Evolutionary conservation across 2,888 invertebrate genomes (phyloP), one percentile per base, ranked within the genome.

Genomic region (Noctua comes): DNA sequence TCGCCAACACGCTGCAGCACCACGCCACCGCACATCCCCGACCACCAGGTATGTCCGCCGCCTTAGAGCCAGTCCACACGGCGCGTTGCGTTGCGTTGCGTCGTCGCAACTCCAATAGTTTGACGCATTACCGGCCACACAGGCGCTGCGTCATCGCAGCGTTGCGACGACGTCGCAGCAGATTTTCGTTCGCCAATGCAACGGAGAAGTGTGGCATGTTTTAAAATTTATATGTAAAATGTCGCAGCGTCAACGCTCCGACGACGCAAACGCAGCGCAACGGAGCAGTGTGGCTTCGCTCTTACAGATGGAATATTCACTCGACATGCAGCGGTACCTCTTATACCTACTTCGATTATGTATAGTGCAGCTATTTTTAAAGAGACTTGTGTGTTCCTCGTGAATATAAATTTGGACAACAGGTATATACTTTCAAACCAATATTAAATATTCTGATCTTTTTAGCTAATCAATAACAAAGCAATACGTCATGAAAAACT

Each of bases 1-100:
- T 97, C 91, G 94, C 97, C 91, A 94, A 90, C 93, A 95, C 94
- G 91, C 94, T 96, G 87, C 97, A 97, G 90, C 96, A 96, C 86
- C 97, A 97, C 77, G 97, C 95, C 79, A 96, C 95, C 80, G 96
- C 97, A 84, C 97, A 96, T 84, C 95, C 96, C 36, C 92, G 97
- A 89, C 96, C 96, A 88, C 95, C 96, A 86, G 95, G 96, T 96
- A 85, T 93, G 94, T 93, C 77, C 76, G 57, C 5, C 13, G 21
- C 18, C 31, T 46, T 36, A 36, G 36, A 4, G 5, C 36, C 36
- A 36, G 5, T 36, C 36, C 36, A 36, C 36, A 36, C 4, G 36
- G 36, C 4, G 36, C 36, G 36, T 36, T 36, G 36, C 36, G 36
- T 36, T 36, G 36, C 4, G 4, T 4, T 36, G 36, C 36, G 36